Evolutionary conservation across 2,888 invertebrate genomes (phyloP), one percentile per base, ranked within the genome.

Genomic region (Cantharis nigra): DNA sequence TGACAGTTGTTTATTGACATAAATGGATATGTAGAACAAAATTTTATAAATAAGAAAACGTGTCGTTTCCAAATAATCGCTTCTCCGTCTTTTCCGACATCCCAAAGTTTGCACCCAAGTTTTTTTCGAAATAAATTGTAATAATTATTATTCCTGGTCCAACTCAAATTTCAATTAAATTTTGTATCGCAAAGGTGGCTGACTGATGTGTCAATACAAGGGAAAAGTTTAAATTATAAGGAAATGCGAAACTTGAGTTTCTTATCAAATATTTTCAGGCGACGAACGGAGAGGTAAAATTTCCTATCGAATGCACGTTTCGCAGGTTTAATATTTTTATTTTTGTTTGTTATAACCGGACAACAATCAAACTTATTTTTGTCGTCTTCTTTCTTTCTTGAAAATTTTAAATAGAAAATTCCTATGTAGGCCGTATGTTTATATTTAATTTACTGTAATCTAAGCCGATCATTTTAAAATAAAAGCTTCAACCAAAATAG

Each of bases 261-360:
- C 80, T 81, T 81, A 81, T 81, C 81, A 78, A 77, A 76, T 71
- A 79, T 78, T 78, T 74, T 69, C 81, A 81, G 81, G 77, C 77
- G 70, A 18, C 49, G n/a, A 49, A 49, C n/a, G 49, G n/a, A 72
- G 72, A 78, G 78, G 77, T 79, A 79, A 80, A 74, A 78, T 78
- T 80, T 82, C 75, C 75, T 74, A 80, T 78, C 78, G 79, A 81
- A 82, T 83, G 79, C 81, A 81, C 80, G 80, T 81, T 33, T 81
- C 80, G 79, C 80, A 81, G 81, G 81, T 81, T 80, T 81, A 78
- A 81, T 83, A 81, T 82, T 81, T 77, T 72, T 72, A 77, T 77
- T 72, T 70, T 74, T 65, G 26, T 16, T 71, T 75, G 71, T 76
- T 78, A 16, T 16, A 78, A 78, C 76, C 76, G 76, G 76, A 71